phyloP scores from a whole-genome alignment of 2,888 invertebrate species.

The Halictus ligatus region DNA sequence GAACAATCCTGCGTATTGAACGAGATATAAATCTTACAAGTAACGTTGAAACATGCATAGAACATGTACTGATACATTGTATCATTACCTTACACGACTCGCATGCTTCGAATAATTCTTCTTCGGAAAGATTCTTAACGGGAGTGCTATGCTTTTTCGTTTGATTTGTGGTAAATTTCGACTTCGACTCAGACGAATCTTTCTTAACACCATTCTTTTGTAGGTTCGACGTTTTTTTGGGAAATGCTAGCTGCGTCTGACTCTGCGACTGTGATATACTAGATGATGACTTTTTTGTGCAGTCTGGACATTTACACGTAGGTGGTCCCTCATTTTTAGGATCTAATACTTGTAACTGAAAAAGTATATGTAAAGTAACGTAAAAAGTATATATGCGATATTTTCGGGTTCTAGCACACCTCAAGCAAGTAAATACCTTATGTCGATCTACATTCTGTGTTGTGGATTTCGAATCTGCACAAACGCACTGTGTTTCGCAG shows the following conservation, averaged over 20 bases:
- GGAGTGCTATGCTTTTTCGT: slow-evolving; percentile 60
- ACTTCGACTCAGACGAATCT: slow-evolving; percentile 61
- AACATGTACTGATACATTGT: slow-evolving; percentile 33
- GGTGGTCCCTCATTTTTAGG: slow-evolving; percentile 80
- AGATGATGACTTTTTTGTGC: slow-evolving; percentile 76
- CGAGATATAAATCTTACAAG: slow-evolving; percentile 31
- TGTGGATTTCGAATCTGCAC: slow-evolving; percentile 74
- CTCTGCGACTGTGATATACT: slow-evolving; percentile 70
- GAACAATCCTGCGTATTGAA: slow-evolving; percentile 64
- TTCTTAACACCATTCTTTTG: slow-evolving; percentile 66
- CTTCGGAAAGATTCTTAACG: slow-evolving; percentile 63
- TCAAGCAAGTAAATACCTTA: slow-evolving; percentile 73
- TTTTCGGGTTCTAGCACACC: too few relatives aligned
- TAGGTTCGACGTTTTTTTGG: slow-evolving; percentile 63
- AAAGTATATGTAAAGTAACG: too few relatives aligned
- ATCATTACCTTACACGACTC: slow-evolving; percentile 69
- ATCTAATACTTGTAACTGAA: slow-evolving; percentile 80
- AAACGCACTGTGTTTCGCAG: slow-evolving; percentile 66
- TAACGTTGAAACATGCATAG: neutral
- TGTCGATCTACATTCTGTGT: slow-evolving; percentile 77
- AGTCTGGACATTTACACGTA: slow-evolving; percentile 82
- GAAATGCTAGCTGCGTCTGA: slow-evolving; percentile 65
- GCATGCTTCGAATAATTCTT: slow-evolving; percentile 66
- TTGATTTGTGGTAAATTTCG: slow-evolving; percentile 70
- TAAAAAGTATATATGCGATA: too few relatives aligned